These are phyloP conservation scores for Chelmon rostratus DNA, from an alignment of 2,797 vertebrate species.

Conservation along the genomic window DNA sequence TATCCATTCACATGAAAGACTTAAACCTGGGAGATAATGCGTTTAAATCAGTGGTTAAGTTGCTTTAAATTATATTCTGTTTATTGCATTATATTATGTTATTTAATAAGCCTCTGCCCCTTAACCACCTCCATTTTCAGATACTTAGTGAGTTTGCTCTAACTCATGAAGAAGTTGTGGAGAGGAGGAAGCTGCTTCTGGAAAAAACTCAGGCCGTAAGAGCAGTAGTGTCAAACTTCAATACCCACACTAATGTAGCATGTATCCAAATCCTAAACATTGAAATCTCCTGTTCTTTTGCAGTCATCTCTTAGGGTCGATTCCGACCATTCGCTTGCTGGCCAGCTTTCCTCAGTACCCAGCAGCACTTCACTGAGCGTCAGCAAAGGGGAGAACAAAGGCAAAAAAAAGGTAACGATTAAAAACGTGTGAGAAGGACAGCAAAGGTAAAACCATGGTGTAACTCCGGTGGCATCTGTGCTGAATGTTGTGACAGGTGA, in stretches of 20 bases:
- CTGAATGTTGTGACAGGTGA: background rate
- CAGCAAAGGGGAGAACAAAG: conserved; percentile 79
- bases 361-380: conserved; percentile 65
- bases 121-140: conserved; percentile 69
- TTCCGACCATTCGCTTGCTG: conserved; percentile 37
- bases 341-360: conserved; percentile 45
- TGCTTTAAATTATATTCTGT: conserved; percentile 54
- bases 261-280: background rate
- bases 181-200: conserved; percentile 86
- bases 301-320: conserved; percentile 58
- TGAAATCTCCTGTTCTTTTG: background rate
- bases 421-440: background rate
- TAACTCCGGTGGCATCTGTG: background rate
- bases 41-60: conserved; percentile 46
- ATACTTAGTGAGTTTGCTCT: conserved; percentile 87
- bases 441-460: background rate
- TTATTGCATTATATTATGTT: conserved; percentile 29
- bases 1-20: conserved; percentile 60
- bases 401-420: conserved; percentile 84
- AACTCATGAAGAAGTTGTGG: conserved; percentile 88
- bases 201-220: conserved; percentile 68
- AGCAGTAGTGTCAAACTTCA: conserved; percentile 9
- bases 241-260: background rate
- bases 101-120: conserved; percentile 31
- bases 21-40: conserved; percentile 42